Base-by-base conservation (phyloP, 1,140 invertebrate species). In the Anadara kagoshimensis region DNA sequence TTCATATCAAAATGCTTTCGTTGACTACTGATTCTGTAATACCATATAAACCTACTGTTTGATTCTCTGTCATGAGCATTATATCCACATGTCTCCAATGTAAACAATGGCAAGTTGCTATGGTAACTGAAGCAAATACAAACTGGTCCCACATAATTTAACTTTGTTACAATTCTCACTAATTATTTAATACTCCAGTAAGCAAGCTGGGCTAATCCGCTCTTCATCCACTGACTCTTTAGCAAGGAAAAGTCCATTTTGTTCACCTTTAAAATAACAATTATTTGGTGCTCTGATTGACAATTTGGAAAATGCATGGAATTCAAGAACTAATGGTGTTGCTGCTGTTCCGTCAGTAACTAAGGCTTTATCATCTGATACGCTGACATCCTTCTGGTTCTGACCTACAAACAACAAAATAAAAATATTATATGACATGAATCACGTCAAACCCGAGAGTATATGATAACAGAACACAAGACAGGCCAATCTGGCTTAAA, bases 181-280 rank as follows among this genome's bases (percentile, higher is more conserved):
- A 18, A 14, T 45, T 22, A n/a, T 61, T 67, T 85, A 89, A 74
- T 81, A 89, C 70, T 89, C 88, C 86, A 85, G 87, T 49, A 82
- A 58, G 11, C 82, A 80, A 16, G 70, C 63, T 7, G 29, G 29
- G 29, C 29, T 36, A 7, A 36, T 36, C 7, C 2, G 2, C 36
- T 95, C 94, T 66, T 92, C 92, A 0, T 58, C 73, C 14, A 65
- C 45, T 4, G 61, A 54, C 66, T 94, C 94, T 36, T 94, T 94
- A 47, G 97, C 92, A 85, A 94, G 94, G 90, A 98, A 94, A 69
- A 93, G 93, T 58, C 97, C 97, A 89, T 98, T 99, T 91, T 99
- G 98, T 83, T 95, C 95, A 66, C 97, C 96, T 69, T 94, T 93
- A 69, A 98, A 90, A 90, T 97, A 98, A 84, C 93, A 92, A 53